Base-by-base conservation (phyloP, 1,140 invertebrate species). In the Hestina assimilis region DNA sequence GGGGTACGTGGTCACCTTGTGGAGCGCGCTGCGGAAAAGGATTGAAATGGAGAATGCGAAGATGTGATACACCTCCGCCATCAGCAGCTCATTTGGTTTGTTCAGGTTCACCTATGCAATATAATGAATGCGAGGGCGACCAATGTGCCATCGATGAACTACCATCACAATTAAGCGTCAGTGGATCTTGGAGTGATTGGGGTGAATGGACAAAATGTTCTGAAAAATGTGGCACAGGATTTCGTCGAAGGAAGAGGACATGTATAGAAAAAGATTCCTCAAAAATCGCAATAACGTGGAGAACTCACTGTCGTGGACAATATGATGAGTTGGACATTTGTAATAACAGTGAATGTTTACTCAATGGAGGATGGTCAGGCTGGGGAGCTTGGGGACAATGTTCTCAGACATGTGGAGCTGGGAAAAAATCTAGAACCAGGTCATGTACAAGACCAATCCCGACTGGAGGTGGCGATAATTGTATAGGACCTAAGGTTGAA, bases 341-440 rank as follows among this genome's bases (percentile, higher is more conserved):
- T 55, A 63, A 68, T 40, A 77, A 69, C 43, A 51, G 51, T 14
- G 41, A 60, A 24, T 87, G 84, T 50, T 47, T 60, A n/a, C 46
- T 82, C 6, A 43, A 84, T 43, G 84, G 84, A n/a, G 76, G 75
- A 7, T 85, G 82, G 84, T 81, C 84, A 1, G 79, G 79, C 1
- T 87, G 84, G 84, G 62, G 82, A 12, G 45, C 63, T 31, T 87
- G 84, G 84, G 78, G 80, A 1, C 74, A 80, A 2, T 87, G 84
- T 35, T 85, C 82, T 3, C 75, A 79, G 48, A 66, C 69, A 4
- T 87, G 84, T 53, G 84, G 84, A 6, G 74, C 79, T 6, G 84
- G 84, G 0, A 70, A 55, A 42, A 65, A 75, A 20, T 77, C 67
- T 5, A 69, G 82, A 62, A 67, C 68, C 0, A 67, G 84, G 47